Conservation (phyloP, 2,113 vertebrate genomes). For the Trogon surrucura region DNA sequence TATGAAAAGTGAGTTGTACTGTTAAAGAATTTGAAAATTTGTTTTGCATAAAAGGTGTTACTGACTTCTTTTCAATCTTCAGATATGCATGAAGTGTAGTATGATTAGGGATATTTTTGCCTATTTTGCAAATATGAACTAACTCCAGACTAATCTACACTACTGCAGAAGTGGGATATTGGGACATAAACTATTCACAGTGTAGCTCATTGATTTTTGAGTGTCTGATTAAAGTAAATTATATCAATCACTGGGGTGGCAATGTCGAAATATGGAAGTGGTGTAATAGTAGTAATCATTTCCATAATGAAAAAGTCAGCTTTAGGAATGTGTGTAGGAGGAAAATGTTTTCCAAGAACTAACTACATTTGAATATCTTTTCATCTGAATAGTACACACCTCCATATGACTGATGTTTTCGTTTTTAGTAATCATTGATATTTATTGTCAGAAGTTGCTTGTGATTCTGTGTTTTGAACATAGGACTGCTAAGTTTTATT, state of each 20-base stretch:
- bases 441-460: neutral
- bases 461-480: neutral
- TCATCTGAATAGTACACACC: neutral
- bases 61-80: neutral
- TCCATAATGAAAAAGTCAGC: conserved; percentile 26
- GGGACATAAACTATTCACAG: neutral
- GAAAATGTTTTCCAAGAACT: conserved; percentile 56
- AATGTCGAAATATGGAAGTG: conserved; percentile 16
- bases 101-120: neutral
- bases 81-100: neutral
- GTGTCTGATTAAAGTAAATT: conserved; percentile 25
- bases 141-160: neutral
- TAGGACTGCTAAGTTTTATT: neutral
- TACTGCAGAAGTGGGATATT: neutral
- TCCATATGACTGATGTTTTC: conserved; percentile 20
- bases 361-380: conserved; percentile 22
- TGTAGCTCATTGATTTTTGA: neutral
- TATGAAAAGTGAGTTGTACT: neutral
- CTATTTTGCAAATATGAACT: neutral
- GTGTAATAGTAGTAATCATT: conserved; percentile 46
- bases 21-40: neutral
- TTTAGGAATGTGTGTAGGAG: conserved; percentile 49
- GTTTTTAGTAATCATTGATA: conserved; percentile 5
- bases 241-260: neutral
- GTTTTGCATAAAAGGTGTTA: neutral